Evolutionary conservation across 1,140 invertebrate species (phyloP), one percentile per base, ranked within the genome.

Genomic region (Calliphora vicina): DNA sequence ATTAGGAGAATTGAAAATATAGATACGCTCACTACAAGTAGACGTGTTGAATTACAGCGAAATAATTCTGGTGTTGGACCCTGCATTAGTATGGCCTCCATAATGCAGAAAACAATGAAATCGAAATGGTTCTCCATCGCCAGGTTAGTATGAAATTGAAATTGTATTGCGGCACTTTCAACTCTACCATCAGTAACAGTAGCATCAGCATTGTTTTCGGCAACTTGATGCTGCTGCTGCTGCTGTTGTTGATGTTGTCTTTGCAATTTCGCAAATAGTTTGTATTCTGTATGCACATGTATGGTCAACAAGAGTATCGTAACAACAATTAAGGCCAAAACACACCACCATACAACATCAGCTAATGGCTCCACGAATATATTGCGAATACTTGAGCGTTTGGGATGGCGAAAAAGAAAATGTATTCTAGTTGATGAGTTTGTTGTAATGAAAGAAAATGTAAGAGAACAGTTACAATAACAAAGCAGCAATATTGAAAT

Each of bases 321-420:
- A 27, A 83, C 6, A 20, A 57, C 57, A 81, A 74, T 74, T 26
- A 82, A 4, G 1, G 29, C 83, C 12, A 89, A 42, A 9, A 88
- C 86, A 72, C 84, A 86, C 83, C 85, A 87, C 92, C 92, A 93
- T 4, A 92, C 91, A 26, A 85, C 74, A 1, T 80, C 76, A 5
- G 88, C 88, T 23, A 93, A 87, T 8, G 92, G 92, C 84, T 91
- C 89, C 15, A 92, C 85, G 83, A 92, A 92, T 43, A 92, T 91
- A 87, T 92, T 93, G 83, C 89, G 84, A 91, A 86, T 80, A 85
- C 84, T 83, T 85, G 88, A 85, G 80, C 90, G 92, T 45, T 91
- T 92, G n/a, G 93, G 93, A 87, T 93, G 92, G 20, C 92, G 91
- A 82, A 93, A 92, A n/a, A 93, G 87, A 82, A 93, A 91, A 82